A percentile compares a stretch with the other conserved stretches of the same genome.
Evolutionary conservation across 2,113 vertebrate species (phyloP).

Genomic region (Strix uralensis): DNA sequence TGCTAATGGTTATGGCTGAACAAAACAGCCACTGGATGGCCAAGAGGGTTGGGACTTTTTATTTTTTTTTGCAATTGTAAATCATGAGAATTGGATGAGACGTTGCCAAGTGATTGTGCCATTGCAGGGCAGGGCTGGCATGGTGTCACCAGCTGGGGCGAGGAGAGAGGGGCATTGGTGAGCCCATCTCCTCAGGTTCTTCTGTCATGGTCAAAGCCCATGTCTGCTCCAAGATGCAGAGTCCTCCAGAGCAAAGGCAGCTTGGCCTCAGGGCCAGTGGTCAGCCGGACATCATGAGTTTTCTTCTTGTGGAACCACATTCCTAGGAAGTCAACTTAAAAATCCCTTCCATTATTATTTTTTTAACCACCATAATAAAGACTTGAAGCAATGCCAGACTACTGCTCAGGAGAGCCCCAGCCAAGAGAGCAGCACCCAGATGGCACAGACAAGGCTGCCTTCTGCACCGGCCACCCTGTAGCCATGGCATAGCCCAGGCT

Average conservation of each 20-base stretch:
- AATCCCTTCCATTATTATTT: background rate
- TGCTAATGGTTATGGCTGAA: background rate
- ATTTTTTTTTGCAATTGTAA: background rate
- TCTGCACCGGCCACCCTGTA: background rate
- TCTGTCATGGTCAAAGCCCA: background rate
- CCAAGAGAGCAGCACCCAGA: background rate
- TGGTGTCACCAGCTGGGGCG: background rate
- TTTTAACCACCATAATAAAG: background rate
- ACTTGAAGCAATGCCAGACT: background rate
- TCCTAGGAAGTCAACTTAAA: background rate
- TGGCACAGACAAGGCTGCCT: rapidly evolving
- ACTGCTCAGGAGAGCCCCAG: background rate
- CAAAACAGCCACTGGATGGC: background rate
- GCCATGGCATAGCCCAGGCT: background rate
- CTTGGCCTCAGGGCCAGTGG: background rate
- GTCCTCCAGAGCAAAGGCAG: background rate
- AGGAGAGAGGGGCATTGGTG: background rate
- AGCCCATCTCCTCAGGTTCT: background rate
- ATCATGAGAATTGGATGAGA: background rate
- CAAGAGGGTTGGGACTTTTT: background rate
- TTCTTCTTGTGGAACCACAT: background rate
- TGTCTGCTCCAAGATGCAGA: background rate
- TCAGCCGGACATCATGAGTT: background rate
- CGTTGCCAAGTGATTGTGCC: rapidly evolving
- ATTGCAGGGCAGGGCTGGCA: background rate